Conservation (phyloP, 92 coral and sea anemone genomes). For the Epizoanthus stellaris region DNA sequence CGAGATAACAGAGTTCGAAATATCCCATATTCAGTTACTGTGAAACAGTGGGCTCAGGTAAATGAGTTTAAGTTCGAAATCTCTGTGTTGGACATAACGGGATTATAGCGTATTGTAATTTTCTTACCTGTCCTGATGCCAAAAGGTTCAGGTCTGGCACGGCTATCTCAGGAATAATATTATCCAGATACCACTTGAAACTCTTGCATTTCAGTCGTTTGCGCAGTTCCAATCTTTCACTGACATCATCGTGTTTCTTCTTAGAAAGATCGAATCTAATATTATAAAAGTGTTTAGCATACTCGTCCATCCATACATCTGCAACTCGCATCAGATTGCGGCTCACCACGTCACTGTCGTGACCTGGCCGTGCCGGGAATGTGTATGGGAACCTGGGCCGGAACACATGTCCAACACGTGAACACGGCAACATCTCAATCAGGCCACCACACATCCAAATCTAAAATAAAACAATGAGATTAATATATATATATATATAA, state of each 20-base stretch:
- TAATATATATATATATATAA: no score
- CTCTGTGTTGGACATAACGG: no score
- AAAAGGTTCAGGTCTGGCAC: conserved; percentile 87
- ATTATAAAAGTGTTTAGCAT: conserved; percentile 94
- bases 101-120: not conserved
- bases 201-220: conserved; percentile 85
- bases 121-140: conserved; percentile 92
- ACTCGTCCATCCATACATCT: conserved; percentile 99
- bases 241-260: conserved; percentile 91
- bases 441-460: conserved; percentile 99
- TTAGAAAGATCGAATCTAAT: conserved; percentile 88
- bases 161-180: conserved; percentile 85
- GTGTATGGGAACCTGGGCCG: conserved; percentile 97
- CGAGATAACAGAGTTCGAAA: no score
- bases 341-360: conserved; percentile 93
- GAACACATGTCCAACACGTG: conserved; percentile 99
- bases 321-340: conserved; percentile 98
- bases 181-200: conserved; percentile 96
- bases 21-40: no score
- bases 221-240: conserved; percentile 88
- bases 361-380: conserved; percentile 95
- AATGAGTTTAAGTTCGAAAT: no score
- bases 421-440: conserved; percentile 97
- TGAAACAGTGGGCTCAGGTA: no score
- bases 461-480: conserved; percentile 41